Conservation (phyloP, 2,888 invertebrate species). For the Calephelis perditalis region DNA sequence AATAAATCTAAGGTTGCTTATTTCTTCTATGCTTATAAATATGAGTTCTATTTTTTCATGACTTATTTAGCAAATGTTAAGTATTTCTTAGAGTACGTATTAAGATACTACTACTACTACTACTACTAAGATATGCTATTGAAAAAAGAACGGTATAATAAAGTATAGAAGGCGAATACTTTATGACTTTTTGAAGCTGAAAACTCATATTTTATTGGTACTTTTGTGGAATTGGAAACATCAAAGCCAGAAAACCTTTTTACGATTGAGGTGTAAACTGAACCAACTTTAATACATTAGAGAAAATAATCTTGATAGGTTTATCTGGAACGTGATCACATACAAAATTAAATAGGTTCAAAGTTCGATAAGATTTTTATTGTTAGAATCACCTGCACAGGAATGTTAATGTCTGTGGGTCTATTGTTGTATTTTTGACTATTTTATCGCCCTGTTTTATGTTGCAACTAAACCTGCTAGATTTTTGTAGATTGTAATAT, state of each 20-base stretch:
- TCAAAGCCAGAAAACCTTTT: conserved; percentile 42
- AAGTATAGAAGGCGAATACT: conserved; percentile 38
- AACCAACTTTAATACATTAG: conserved; percentile 32
- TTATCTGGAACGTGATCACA: conserved; percentile 9
- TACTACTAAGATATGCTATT: conserved; percentile 33
- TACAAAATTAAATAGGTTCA: conserved; percentile 8
- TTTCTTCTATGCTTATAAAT: too few relatives aligned
- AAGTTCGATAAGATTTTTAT: conserved; percentile 2
- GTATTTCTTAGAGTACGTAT: too few relatives aligned
- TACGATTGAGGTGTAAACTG: conserved; percentile 40
- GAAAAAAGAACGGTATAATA: conserved; percentile 36
- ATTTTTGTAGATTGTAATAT: too few relatives aligned
- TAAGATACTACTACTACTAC: too few relatives aligned
- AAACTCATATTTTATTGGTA: conserved; percentile 57
- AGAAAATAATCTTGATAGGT: conserved; percentile 7
- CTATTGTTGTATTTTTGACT: too few relatives aligned
- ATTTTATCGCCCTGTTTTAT: too few relatives aligned
- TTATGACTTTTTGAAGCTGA: conserved; percentile 52
- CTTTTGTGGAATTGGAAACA: conserved; percentile 49
- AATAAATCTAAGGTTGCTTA: too few relatives aligned
- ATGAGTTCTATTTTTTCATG: too few relatives aligned
- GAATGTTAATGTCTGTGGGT: too few relatives aligned
- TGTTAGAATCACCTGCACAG: not conserved
- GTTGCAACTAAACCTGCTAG: too few relatives aligned
- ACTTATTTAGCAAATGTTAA: too few relatives aligned